A percentile compares a stretch with the other conserved stretches of the same genome.
These are phyloP conservation scores for Coracopsis vasa DNA, from an alignment of 2,113 vertebrate species.

Conservation along the genomic window DNA sequence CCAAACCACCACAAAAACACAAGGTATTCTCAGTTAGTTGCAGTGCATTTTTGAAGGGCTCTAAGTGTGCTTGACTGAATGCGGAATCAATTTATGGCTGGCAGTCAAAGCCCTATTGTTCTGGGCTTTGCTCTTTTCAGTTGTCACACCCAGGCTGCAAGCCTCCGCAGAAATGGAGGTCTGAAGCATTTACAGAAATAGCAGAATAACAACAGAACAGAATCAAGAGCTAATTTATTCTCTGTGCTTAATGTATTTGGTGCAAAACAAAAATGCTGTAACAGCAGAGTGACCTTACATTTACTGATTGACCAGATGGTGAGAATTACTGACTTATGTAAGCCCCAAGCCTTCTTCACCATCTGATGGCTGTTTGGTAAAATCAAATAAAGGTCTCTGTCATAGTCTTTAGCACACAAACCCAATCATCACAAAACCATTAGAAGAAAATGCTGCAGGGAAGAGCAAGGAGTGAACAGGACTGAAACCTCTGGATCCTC, in stretches of 20 bases:
- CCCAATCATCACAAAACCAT: background rate
- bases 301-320: conserved; percentile 52
- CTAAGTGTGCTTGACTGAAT: background rate
- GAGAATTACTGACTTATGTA: conserved; percentile 33
- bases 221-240: background rate
- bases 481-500: background rate
- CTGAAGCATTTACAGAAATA: background rate
- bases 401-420: background rate
- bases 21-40: background rate
- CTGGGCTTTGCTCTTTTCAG: conserved; percentile 11
- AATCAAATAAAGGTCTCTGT: background rate
- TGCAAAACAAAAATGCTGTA: background rate
- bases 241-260: background rate
- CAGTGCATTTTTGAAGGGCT: background rate
- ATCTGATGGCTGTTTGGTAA: background rate
- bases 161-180: background rate
- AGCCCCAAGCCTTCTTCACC: conserved; percentile 30
- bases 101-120: background rate
- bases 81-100: background rate
- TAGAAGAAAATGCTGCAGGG: conserved; percentile 2
- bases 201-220: background rate
- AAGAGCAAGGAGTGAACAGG: background rate
- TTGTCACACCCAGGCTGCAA: background rate
- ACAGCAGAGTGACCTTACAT: conserved; percentile 27
- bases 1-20: background rate